Conservation (phyloP, 2,888 invertebrate species). For the Philopedon plagiatum region DNA sequence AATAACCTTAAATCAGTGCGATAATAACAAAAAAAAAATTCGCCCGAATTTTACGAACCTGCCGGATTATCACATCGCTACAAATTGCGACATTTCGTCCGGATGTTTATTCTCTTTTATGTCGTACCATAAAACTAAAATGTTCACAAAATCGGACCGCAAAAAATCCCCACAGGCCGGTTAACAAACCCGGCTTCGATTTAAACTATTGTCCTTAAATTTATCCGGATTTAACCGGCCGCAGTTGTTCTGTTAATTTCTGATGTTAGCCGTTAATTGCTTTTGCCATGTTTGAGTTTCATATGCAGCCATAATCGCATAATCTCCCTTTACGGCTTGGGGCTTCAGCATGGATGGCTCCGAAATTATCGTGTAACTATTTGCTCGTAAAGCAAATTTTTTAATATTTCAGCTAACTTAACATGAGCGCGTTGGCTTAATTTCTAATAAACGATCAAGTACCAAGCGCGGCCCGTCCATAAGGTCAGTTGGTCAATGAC, state of each 20-base stretch:
- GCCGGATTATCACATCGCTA: no score
- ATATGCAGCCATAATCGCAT: constrained; percentile 38
- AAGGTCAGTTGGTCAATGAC: no score
- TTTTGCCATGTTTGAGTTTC: constrained; percentile 38
- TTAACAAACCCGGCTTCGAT: constrained; percentile 18
- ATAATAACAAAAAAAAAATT: no score
- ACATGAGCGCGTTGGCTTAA: no score
- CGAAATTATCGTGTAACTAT: background rate
- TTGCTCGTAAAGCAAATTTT: no score
- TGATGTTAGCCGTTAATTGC: constrained; percentile 40
- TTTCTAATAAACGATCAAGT: no score
- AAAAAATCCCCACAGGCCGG: background rate
- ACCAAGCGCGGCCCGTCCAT: no score
- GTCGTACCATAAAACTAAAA: background rate
- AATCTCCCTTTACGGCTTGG: constrained; percentile 41
- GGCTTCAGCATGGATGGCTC: constrained; percentile 25
- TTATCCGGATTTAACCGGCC: constrained; percentile 33
- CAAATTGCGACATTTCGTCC: no score
- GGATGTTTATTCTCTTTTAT: no score
- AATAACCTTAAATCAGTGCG: no score
- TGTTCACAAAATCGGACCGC: background rate
- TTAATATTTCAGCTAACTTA: no score
- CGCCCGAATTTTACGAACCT: no score
- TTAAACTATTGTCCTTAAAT: constrained; percentile 29
- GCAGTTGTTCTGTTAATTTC: constrained; percentile 38